phyloP scores from a whole-genome alignment of 2,888 invertebrate species.

The Esperia sulphurella region DNA sequence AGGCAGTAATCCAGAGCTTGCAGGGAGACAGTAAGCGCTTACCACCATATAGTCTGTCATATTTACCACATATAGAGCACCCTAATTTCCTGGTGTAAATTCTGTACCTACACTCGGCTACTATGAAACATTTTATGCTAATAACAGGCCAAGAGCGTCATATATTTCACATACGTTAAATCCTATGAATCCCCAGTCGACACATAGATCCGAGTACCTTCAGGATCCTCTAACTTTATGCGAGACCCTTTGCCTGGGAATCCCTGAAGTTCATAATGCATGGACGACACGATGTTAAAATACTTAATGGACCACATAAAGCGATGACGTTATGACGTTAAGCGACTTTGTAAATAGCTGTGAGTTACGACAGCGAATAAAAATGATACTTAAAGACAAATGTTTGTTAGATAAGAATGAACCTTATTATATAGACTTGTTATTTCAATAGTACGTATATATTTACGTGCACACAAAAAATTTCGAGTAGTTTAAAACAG shows the following conservation, averaged over 20 bases:
- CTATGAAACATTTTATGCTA: not conserved
- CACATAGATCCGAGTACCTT: not conserved
- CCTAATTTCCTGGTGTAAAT: too few species aligned
- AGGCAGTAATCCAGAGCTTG: too few species aligned
- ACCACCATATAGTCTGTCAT: too few species aligned
- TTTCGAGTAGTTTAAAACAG: too few species aligned
- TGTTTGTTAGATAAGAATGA: too few species aligned
- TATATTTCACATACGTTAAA: not conserved
- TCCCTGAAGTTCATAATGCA: constrained; percentile 31
- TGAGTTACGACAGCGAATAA: not conserved
- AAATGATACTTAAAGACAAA: too few species aligned
- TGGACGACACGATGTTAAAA: constrained; percentile 35
- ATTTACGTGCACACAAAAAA: too few species aligned
- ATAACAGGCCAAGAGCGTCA: not conserved
- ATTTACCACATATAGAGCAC: too few species aligned
- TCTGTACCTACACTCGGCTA: too few species aligned
- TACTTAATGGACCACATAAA: constrained; percentile 38
- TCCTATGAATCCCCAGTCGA: not conserved
- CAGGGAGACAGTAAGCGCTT: too few species aligned
- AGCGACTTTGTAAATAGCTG: constrained; percentile 28
- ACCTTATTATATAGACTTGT: too few species aligned
- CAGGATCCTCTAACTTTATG: not conserved
- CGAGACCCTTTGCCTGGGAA: not conserved
- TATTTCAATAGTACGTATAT: too few species aligned
- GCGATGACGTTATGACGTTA: constrained; percentile 34